These are phyloP conservation scores for Hydrochoerus hydrochaeris DNA, from an alignment of 2,113 vertebrate species.

Conservation along the genomic window DNA sequence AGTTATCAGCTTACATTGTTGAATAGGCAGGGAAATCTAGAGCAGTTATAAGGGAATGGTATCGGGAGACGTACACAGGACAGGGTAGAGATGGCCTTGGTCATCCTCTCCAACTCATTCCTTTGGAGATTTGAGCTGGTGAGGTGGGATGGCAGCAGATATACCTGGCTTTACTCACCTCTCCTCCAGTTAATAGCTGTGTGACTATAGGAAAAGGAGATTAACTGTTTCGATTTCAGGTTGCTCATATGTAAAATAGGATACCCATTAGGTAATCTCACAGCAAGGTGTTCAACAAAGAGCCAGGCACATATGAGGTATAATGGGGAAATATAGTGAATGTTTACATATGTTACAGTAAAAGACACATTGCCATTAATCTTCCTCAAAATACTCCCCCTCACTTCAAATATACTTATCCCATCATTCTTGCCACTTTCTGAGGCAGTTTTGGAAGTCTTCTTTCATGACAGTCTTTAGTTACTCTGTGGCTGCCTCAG, in stretches of 20 bases:
- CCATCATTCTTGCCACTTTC: not conserved
- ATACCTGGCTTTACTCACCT: not conserved
- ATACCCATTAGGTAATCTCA: not conserved
- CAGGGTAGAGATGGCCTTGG: not conserved
- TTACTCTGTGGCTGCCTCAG: not conserved
- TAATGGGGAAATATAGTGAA: not conserved
- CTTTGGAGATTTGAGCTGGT: constrained; percentile 7
- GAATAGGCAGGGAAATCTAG: not conserved
- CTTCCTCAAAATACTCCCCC: not conserved
- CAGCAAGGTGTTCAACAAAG: not conserved
- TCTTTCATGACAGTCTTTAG: not conserved
- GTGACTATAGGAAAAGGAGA: not conserved
- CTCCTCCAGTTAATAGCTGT: not conserved
- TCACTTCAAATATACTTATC: not conserved
- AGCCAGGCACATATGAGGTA: not conserved
- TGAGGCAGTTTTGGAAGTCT: not conserved
- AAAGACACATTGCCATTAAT: not conserved
- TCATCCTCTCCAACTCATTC: not conserved
- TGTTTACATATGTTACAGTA: not conserved
- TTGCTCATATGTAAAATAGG: constrained; percentile 12
- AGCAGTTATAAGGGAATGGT: not conserved
- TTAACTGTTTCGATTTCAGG: not conserved
- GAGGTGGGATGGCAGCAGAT: not conserved
- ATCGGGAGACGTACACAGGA: not conserved
- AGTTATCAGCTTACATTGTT: not conserved